Conservation (phyloP, 2,797 vertebrate genomes). For the Margarornis squamiger region DNA sequence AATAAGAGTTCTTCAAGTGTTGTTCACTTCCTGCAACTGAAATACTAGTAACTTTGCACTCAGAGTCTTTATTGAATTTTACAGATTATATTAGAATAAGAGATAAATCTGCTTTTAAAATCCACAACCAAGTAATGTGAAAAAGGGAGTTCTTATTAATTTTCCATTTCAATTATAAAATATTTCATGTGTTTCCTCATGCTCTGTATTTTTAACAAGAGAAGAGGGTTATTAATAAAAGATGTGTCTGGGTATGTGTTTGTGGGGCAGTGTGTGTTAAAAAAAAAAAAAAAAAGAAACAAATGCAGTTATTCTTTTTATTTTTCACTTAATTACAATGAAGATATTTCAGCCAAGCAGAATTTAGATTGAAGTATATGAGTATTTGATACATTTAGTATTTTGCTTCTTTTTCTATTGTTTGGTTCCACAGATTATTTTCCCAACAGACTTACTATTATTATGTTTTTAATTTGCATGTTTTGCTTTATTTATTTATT, state of each 20-base stretch:
- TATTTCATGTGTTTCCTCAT: neutral
- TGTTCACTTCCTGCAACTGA: neutral
- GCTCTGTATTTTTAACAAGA: neutral
- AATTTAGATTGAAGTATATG: neutral
- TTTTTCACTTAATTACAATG: neutral
- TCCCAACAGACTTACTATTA: neutral
- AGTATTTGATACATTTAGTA: neutral
- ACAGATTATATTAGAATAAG: neutral
- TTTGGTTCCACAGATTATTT: neutral
- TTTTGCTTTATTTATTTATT: neutral
- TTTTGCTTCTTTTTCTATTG: neutral
- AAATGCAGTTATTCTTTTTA: neutral
- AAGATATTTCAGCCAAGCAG: neutral
- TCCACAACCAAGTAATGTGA: neutral
- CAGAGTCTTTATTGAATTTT: neutral
- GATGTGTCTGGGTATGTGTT: too few relatives aligned
- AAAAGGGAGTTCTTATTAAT: neutral
- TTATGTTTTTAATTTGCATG: neutral
- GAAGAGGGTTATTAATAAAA: neutral
- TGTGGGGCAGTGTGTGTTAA: rapidly evolving
- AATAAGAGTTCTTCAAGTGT: neutral
- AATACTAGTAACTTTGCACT: neutral
- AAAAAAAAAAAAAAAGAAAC: neutral
- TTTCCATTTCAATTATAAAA: neutral
- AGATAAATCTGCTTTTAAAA: neutral